Evolutionary conservation across 2,888 invertebrate species (phyloP).

Genomic region (Ophioninae sp.): DNA sequence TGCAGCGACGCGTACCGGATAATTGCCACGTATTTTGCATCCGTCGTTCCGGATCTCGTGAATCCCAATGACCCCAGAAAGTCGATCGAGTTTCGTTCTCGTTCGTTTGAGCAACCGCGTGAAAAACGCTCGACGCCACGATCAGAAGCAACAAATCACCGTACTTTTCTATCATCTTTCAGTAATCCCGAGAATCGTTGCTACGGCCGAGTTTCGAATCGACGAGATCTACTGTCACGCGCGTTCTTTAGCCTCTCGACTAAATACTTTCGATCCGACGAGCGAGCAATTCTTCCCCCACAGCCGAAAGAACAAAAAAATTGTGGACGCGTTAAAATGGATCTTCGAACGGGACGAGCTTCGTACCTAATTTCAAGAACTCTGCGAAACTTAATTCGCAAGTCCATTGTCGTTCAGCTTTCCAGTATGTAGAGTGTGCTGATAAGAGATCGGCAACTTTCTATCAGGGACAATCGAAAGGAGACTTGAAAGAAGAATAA

Average conservation of each 20-base stretch:
- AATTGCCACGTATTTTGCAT: conserved; percentile 29
- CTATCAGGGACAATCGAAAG: conserved; percentile 29
- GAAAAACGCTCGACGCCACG: conserved; percentile 29
- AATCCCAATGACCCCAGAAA: conserved; percentile 49
- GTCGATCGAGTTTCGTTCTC: conserved; percentile 21
- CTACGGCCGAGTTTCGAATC: not conserved
- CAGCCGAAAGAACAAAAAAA: not conserved
- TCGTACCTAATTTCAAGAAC: conserved; percentile 63
- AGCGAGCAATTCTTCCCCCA: not conserved
- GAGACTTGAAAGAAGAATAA: not conserved
- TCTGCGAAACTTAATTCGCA: conserved; percentile 68
- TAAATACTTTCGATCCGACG: conserved; percentile 31
- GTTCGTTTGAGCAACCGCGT: conserved; percentile 27
- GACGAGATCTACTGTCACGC: conserved; percentile 20
- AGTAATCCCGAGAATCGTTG: not conserved
- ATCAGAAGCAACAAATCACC: conserved; percentile 25
- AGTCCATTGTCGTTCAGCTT: conserved; percentile 52
- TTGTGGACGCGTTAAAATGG: conserved; percentile 53
- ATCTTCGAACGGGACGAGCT: conserved; percentile 6
- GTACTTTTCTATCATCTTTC: conserved; percentile 27
- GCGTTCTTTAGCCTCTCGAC: conserved; percentile 33
- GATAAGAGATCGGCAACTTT: conserved; percentile 48
- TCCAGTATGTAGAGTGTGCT: conserved; percentile 33
- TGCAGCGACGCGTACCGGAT: conserved; percentile 27
- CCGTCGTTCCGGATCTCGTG: conserved; percentile 11